Evolutionary conservation across 2,113 vertebrate genomes (phyloP).

Genomic region (Labrus mixtus): DNA sequence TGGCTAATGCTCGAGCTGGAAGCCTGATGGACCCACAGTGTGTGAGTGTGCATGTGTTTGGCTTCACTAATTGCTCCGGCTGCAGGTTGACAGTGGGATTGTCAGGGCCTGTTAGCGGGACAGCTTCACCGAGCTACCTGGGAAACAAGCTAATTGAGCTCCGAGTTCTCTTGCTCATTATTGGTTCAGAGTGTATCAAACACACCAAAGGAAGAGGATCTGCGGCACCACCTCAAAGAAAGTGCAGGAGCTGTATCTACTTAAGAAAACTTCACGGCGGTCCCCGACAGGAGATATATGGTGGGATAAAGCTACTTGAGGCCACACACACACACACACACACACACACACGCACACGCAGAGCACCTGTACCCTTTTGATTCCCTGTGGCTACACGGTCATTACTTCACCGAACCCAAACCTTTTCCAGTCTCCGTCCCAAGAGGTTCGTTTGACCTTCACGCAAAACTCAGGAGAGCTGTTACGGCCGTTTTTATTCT

Average conservation of each 20-base stretch:
- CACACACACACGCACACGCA: too few species aligned
- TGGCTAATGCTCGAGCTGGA: slow-evolving; percentile 44
- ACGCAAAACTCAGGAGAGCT: slow-evolving; percentile 30
- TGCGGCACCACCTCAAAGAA: not conserved
- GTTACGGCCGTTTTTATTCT: slow-evolving; percentile 35
- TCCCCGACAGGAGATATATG: not conserved
- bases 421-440: slow-evolving; percentile 27
- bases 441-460: slow-evolving; percentile 59
- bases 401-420: slow-evolving; percentile 57
- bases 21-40: slow-evolving; percentile 28
- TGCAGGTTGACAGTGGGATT: slow-evolving; percentile 70
- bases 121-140: slow-evolving; percentile 57
- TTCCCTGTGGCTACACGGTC: slow-evolving; percentile 43
- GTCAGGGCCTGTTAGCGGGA: slow-evolving; percentile 66
- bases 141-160: slow-evolving; percentile 78
- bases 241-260: not conserved
- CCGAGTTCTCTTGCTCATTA: slow-evolving; percentile 61
- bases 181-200: slow-evolving; percentile 55
- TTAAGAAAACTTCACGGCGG: not conserved
- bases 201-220: slow-evolving; percentile 28
- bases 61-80: slow-evolving; percentile 72
- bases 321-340: slow-evolving; percentile 19
- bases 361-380: not conserved
- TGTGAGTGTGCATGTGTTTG: slow-evolving; percentile 55
- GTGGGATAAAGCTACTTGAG: not conserved